These are phyloP conservation scores for Enteromius treurensis DNA, from an alignment of 2,797 vertebrate species.

Conservation along the genomic window DNA sequence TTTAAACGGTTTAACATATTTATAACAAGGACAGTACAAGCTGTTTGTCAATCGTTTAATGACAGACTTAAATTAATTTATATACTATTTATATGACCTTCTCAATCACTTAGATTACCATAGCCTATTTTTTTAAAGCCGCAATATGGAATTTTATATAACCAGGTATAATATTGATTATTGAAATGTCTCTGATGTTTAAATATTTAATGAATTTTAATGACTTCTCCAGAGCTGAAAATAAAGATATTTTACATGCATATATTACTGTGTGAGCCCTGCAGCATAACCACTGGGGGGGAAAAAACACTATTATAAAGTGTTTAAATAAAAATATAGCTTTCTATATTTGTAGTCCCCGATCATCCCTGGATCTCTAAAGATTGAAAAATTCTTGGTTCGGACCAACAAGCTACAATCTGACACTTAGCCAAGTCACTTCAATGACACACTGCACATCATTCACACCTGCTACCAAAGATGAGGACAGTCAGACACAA, in stretches of 20 bases:
- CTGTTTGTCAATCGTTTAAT: neutral
- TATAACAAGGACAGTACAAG: neutral
- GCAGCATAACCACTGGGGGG: neutral
- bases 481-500: slow-evolving; percentile 67
- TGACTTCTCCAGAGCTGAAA: neutral
- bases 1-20: neutral
- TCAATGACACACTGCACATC: slow-evolving; percentile 60
- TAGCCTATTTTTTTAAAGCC: neutral
- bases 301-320: too few relatives aligned
- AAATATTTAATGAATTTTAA: neutral
- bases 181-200: too few relatives aligned
- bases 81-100: neutral
- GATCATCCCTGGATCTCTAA: neutral
- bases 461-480: slow-evolving; percentile 64
- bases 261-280: neutral
- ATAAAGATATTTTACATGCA: neutral
- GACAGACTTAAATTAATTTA: neutral
- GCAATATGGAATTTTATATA: neutral
- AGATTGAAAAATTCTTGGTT: neutral
- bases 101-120: neutral
- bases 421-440: slow-evolving; percentile 21
- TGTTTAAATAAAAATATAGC: neutral
- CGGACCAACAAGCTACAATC: neutral
- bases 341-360: neutral
- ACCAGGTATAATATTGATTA: neutral